Evolutionary conservation across 1,140 invertebrate genomes (phyloP).

Genomic region (Euglossa dilemma): DNA sequence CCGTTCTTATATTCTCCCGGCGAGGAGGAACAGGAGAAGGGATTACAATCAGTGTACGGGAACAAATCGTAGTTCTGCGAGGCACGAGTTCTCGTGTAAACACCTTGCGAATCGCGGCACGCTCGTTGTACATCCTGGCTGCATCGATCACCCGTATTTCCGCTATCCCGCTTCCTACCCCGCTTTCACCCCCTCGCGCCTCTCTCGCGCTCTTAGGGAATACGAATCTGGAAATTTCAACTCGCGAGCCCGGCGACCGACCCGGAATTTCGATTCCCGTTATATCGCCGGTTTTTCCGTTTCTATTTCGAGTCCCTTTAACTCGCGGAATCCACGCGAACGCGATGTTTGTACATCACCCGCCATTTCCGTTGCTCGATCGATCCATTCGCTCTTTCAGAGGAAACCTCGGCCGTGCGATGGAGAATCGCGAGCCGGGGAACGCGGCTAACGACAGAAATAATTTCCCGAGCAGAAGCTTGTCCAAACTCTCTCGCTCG

Average conservation of each 20-base stretch:
- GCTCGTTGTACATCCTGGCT: background rate
- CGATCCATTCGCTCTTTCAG: background rate
- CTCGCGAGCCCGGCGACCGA: too few relatives aligned
- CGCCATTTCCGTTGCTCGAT: background rate
- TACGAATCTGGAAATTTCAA: background rate
- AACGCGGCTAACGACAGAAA: background rate
- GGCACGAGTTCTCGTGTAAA: slow-evolving; percentile 33
- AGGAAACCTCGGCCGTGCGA: background rate
- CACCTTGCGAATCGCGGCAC: slow-evolving; percentile 3
- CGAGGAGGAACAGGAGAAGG: background rate
- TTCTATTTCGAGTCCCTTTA: too few relatives aligned
- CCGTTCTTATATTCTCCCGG: slow-evolving; percentile 5
- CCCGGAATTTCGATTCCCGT: too few relatives aligned
- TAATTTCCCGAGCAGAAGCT: slow-evolving; percentile 4
- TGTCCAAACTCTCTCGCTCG: background rate
- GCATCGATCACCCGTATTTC: slow-evolving; percentile 6
- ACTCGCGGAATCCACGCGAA: background rate
- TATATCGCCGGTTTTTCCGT: too few relatives aligned
- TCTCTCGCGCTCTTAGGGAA: background rate
- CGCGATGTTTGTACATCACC: background rate
- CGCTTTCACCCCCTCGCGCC: background rate
- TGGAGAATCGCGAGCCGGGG: background rate
- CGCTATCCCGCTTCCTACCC: too few relatives aligned
- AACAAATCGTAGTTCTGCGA: slow-evolving; percentile 25
- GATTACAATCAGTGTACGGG: slow-evolving; percentile 1